Evolutionary conservation across 2,888 invertebrate species (phyloP).

Genomic region (Halictus quadricinctus): DNA sequence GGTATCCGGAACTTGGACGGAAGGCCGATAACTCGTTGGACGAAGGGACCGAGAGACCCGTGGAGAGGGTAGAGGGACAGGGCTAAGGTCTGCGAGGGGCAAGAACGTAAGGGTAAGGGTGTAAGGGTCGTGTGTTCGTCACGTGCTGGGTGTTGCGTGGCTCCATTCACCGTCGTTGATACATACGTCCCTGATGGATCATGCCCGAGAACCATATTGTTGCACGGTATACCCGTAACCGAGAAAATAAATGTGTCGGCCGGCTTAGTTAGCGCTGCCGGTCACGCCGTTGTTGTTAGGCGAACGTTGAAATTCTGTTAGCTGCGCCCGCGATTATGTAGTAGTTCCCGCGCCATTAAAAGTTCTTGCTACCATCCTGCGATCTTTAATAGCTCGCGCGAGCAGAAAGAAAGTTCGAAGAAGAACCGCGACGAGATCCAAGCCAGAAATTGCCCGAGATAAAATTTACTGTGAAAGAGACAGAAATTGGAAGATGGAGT

Average conservation of each 20-base stretch:
- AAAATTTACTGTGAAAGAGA: neutral
- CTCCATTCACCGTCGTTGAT: constrained; percentile 57
- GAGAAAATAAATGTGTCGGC: constrained; percentile 46
- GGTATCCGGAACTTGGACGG: constrained; percentile 36
- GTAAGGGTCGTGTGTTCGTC: constrained; percentile 55
- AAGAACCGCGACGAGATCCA: neutral
- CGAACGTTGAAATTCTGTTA: constrained; percentile 15
- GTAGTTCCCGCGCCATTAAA: neutral
- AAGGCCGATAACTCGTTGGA: constrained; percentile 38
- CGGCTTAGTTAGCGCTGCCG: constrained; percentile 17
- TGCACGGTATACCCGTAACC: constrained; percentile 34
- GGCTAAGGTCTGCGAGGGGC: constrained; percentile 6
- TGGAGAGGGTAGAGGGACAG: constrained; percentile 5
- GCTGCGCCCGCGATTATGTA: neutral
- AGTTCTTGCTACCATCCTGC: neutral
- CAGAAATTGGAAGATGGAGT: neutral
- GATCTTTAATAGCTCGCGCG: neutral
- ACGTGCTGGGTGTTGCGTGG: constrained; percentile 62
- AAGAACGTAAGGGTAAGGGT: constrained; percentile 37
- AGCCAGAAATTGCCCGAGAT: neutral
- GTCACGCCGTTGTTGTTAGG: neutral
- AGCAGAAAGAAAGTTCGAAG: neutral
- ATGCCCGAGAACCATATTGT: constrained; percentile 59
- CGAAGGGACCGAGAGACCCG: constrained; percentile 15
- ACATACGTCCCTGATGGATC: constrained; percentile 58